Percentiles rank a stretch among this genome's conserved stretches.
Conservation (phyloP, 2,113 vertebrate genomes). For the Tilapia sparmanii region DNA sequence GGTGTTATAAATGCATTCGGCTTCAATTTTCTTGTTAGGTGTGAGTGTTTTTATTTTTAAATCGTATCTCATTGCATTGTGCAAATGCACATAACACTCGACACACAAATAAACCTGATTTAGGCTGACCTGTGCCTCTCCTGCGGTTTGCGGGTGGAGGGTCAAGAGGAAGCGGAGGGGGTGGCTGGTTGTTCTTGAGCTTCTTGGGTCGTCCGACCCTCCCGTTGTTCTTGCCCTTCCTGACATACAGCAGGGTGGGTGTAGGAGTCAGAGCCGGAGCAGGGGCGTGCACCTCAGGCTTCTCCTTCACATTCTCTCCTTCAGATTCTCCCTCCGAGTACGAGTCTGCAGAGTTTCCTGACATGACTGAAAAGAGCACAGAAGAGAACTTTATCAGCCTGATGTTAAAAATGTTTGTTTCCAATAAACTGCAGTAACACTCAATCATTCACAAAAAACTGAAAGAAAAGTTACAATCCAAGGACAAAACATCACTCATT, state of each 20-base stretch:
- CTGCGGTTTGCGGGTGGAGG: constrained; percentile 29
- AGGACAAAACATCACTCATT: background rate
- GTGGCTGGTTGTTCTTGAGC: constrained; percentile 37
- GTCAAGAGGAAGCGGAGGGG: background rate
- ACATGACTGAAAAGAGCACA: constrained; percentile 64
- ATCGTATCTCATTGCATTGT: background rate
- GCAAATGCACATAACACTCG: background rate
- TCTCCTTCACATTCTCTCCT: constrained; percentile 64
- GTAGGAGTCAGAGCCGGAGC: constrained; percentile 9
- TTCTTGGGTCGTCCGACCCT: constrained; percentile 69
- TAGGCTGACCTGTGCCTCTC: constrained; percentile 63
- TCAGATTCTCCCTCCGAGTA: constrained; percentile 73
- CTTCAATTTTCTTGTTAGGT: background rate
- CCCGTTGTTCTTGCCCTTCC: constrained; percentile 63
- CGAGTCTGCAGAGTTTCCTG: constrained; percentile 75
- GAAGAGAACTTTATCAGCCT: background rate
- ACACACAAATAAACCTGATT: constrained; percentile 39
- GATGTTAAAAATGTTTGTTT: background rate
- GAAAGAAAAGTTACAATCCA: background rate
- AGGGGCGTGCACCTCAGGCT: constrained; percentile 4
- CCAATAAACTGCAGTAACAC: background rate
- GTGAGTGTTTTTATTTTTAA: background rate
- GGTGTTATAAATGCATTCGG: background rate
- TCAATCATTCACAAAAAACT: background rate
- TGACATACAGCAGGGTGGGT: constrained; percentile 57